Conservation (phyloP, 2,113 vertebrate species). For the Fulica atra region DNA sequence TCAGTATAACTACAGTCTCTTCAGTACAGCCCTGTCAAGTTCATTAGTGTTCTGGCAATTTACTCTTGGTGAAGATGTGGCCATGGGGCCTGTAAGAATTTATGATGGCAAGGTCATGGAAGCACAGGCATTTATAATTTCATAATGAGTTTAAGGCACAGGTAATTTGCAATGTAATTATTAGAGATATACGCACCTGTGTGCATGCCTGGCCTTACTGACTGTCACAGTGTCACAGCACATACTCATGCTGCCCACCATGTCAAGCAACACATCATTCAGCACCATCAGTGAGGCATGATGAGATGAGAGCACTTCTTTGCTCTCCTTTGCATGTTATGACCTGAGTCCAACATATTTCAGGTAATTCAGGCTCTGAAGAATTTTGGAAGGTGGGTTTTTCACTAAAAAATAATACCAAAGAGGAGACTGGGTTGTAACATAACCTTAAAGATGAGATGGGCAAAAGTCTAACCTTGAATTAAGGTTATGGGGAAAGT, state of each 20-base stretch:
- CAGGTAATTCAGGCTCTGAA: background rate
- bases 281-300: rapidly evolving
- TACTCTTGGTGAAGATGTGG: background rate
- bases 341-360: rapidly evolving
- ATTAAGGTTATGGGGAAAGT: background rate
- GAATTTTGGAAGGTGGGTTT: background rate
- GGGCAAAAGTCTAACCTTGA: background rate
- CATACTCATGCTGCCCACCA: rapidly evolving
- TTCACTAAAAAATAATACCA: background rate
- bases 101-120: background rate
- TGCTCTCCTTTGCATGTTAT: background rate
- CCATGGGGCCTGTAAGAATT: background rate
- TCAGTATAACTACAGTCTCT: background rate
- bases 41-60: background rate
- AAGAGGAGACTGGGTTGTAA: rapidly evolving
- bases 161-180: background rate
- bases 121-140: slow-evolving; percentile 3
- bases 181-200: background rate
- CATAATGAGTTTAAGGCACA: background rate
- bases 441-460: background rate
- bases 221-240: background rate
- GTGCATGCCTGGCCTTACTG: background rate
- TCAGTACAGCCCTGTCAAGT: background rate
- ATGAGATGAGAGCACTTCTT: background rate
- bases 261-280: background rate